Evolutionary conservation across 2,888 invertebrate genomes (phyloP), one percentile per base, ranked within the genome.

Genomic region (Cephus nigrinus): DNA sequence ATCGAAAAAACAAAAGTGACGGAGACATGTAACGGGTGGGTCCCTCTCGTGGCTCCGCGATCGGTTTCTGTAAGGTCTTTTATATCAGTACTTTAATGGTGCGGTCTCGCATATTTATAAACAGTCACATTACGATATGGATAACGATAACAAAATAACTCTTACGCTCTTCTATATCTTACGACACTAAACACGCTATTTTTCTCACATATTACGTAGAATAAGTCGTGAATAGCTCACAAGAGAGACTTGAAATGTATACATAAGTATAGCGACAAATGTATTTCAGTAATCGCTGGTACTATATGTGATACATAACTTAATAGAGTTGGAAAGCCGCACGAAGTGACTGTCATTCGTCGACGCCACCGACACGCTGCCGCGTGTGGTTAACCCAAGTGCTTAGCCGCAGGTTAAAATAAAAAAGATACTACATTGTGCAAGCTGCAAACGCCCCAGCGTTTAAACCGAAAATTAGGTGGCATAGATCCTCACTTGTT

Each of bases 61-160:
- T 15, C 15, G 40, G 40, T 40, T 55, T 55, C 23, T 1, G 9
- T 0, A 23, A 15, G 2, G 30, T 32, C 71, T 30, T 15, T 71
- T 71, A 30, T 30, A 30, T 32, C 12, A 30, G 11, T 71, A 11
- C 71, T 71, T 30, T 71, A 30, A 71, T 23, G 11, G 12, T 32
- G 30, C 33, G 3, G 9, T 71, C 35, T 35, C 35, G 55, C 23
- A 55, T 2, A 55, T 23, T 55, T 55, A 23, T 55, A 55, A 55
- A 55, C 23, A 23, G 55, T 82, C 82, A 83, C 80, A 83, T 84
- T 82, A 81, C 82, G 80, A 84, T 85, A 85, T 85, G 84, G 83
- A 85, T 79, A 85, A 84, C 82, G 80, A 85, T 86, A 86, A 87
- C 82, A 87, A 87, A 87, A 87, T 87, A 87, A 86, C 81, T 85